Base-by-base conservation (phyloP, 2,888 invertebrate species). In the Parnassius smintheus region DNA sequence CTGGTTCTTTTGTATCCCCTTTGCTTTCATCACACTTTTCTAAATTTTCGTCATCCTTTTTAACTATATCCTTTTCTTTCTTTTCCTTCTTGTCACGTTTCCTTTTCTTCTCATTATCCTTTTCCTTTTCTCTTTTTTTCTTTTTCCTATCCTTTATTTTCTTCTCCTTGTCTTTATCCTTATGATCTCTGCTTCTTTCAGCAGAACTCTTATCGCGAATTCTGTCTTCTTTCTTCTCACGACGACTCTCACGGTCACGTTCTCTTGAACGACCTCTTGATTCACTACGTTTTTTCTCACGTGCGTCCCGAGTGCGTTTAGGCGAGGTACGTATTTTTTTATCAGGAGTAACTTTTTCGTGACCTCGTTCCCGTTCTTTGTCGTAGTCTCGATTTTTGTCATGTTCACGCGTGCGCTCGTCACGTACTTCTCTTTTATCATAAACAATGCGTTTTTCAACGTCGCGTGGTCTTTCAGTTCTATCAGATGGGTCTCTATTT, bases 21-120 rank as follows among this genome's bases (percentile, higher is more conserved):
- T 61, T 65, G 64, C 68, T 59, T 48, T 72, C 64, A 46, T 72
- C 64, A 70, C 70, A 52, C 75, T 82, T 68, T 65, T 70, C 68
- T 65, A 70, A 59, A 69, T 73, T 75, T n/a, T 67, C 73, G 25
- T 80, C 76, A 67, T 74, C 69, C 61, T 72, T 75, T 71, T 78
- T 74, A 61, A 65, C 65, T 11, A 65, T 59, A 55, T 71, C 68
- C 71, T 92, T 92, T 59, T 93, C 93, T 75, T 93, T 93, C 68
- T 93, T 93, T 22, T 93, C 92, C 60, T 92, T 92, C 65, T 89
- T 90, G n/a, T 91, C 91, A 45, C 92, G 92, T 71, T 93, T 93
- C 72, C 83, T 88, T 72, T 87, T 91, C 75, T 85, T 90, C 71
- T 92, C 92, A 12, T 78, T 82, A 65, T 90, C 91, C 72, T 93